A percentile compares a stretch with the other conserved stretches of the same genome.
Evolutionary conservation across 1,140 invertebrate species (phyloP).

Genomic region (Magallana gigas): DNA sequence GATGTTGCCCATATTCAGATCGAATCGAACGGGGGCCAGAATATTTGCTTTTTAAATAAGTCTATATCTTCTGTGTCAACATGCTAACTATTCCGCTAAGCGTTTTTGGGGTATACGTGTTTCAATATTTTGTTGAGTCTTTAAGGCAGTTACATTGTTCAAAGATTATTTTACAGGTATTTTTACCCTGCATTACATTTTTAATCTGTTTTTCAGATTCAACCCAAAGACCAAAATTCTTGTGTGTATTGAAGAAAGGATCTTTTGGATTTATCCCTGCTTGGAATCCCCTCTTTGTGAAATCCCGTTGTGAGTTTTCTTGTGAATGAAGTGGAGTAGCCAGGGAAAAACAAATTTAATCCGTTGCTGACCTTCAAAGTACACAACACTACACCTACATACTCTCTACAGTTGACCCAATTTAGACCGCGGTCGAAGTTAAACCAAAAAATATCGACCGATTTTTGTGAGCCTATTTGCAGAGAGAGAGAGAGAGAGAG

Average conservation of each 20-base stretch:
- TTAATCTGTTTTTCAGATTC: conserved; percentile 6
- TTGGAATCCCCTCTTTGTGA: background rate
- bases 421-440: background rate
- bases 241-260: conserved; percentile 12
- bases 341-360: conserved; percentile 6
- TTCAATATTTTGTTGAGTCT: background rate
- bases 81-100: background rate
- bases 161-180: background rate
- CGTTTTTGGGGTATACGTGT: background rate
- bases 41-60: background rate
- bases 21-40: no score
- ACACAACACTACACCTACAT: conserved; percentile 19
- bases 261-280: background rate
- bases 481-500: conserved; percentile 12
- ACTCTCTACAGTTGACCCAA: background rate
- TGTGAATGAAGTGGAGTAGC: conserved; percentile 20
- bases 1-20: background rate
- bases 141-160: background rate
- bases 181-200: background rate
- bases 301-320: background rate
- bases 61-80: background rate
- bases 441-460: background rate
- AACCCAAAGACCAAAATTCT: background rate
- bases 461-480: background rate
- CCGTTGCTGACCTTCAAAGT: background rate